A percentile compares a stretch with the other conserved stretches of the same genome.
These are phyloP conservation scores for Drosophila stalkeri DNA, from an alignment of 2,888 invertebrate species.

Conservation along the genomic window DNA sequence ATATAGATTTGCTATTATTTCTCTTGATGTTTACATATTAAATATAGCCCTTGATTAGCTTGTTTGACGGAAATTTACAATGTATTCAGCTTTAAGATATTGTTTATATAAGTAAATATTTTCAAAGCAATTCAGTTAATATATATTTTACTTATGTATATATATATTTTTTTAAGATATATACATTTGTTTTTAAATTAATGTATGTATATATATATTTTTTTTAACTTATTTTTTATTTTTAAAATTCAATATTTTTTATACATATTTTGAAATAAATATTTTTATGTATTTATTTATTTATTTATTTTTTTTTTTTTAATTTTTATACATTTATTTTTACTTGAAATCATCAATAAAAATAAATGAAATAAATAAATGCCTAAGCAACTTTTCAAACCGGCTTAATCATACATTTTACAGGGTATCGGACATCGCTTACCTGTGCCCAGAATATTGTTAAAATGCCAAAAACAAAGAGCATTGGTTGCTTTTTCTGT, in stretches of 20 bases:
- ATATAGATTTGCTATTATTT: not conserved
- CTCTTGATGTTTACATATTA: not conserved
- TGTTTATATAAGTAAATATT: not conserved
- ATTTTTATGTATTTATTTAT: too few species aligned
- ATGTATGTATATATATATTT: too few species aligned
- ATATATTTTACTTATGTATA: too few species aligned
- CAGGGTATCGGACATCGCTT: slow-evolving; percentile 31
- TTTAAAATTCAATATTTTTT: too few species aligned
- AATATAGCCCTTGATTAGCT: not conserved
- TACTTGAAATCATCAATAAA: not conserved
- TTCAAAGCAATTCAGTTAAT: too few species aligned
- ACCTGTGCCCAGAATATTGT: slow-evolving; percentile 61
- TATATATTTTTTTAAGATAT: too few species aligned
- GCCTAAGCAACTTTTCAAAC: too few species aligned
- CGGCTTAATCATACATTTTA: not conserved
- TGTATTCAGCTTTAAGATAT: not conserved
- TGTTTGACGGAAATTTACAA: not conserved
- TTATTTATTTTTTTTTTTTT: too few species aligned
- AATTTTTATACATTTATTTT: too few species aligned
- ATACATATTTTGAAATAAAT: too few species aligned
- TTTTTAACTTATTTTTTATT: too few species aligned
- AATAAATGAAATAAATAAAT: not conserved
- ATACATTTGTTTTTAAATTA: not conserved
- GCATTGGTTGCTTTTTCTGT: slow-evolving; percentile 32
- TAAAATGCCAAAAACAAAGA: slow-evolving; percentile 51